A percentile compares a stretch with the other conserved stretches of the same genome.
phyloP scores from a whole-genome alignment of 2,888 invertebrate species.

The Sycophila texana region DNA sequence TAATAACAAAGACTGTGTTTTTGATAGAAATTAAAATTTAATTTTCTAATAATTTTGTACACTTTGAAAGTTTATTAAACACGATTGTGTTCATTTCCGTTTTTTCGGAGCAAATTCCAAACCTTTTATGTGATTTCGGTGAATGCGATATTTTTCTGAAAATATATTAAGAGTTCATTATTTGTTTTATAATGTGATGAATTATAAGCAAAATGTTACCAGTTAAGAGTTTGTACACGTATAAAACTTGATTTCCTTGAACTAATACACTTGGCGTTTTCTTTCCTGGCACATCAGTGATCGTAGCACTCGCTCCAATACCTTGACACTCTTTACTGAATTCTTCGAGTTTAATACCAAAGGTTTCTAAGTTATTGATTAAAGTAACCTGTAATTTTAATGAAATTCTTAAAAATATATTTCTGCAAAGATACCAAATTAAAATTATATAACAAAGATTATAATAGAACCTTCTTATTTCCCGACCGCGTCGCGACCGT shows the following conservation, averaged over 20 bases:
- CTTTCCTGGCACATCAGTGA: constrained; percentile 85
- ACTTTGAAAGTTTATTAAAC: neutral
- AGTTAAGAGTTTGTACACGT: constrained; percentile 77
- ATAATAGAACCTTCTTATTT: constrained; percentile 89
- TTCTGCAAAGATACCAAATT: neutral
- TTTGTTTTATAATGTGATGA: constrained; percentile 34
- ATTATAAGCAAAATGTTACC: constrained; percentile 68
- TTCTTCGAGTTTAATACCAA: constrained; percentile 87
- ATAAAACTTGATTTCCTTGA: constrained; percentile 92
- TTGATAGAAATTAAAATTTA: constrained; percentile 9
- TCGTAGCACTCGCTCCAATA: constrained; percentile 91
- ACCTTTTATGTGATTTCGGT: constrained; percentile 85
- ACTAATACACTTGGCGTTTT: constrained; percentile 87
- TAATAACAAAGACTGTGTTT: neutral
- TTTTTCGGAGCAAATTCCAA: constrained; percentile 86
- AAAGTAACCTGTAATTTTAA: constrained; percentile 83
- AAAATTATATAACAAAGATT: too few relatives aligned
- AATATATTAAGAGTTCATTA: constrained; percentile 60
- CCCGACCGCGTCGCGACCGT: constrained; percentile 86
- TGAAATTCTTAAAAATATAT: constrained; percentile 7
- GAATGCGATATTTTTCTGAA: constrained; percentile 86
- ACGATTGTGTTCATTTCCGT: constrained; percentile 75
- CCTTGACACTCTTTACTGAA: constrained; percentile 91
- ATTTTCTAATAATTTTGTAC: constrained; percentile 16
- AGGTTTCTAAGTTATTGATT: constrained; percentile 91